Evolutionary conservation across 1,140 invertebrate species (phyloP).

Genomic region (Arion vulgaris): DNA sequence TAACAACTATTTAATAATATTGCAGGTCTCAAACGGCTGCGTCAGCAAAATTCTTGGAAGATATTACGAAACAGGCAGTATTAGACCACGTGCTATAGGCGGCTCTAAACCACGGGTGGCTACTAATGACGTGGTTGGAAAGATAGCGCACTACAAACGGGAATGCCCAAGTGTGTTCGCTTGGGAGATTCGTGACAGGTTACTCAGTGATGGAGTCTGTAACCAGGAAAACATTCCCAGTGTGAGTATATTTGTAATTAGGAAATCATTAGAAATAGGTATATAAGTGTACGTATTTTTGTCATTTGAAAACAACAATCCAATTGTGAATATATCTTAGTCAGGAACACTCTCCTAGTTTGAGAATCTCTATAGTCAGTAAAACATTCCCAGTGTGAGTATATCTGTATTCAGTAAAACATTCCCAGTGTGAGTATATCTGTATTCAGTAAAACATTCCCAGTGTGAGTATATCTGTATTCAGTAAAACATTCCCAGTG

Average conservation of each 20-base stretch:
- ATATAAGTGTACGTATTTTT: no score
- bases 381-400: background rate
- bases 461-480: no score
- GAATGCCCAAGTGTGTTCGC: constrained; percentile 97
- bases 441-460: no score
- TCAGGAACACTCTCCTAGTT: no score
- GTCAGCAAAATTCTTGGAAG: constrained; percentile 79
- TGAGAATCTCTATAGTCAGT: no score
- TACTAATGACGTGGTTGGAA: constrained; percentile 94
- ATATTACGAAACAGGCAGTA: constrained; percentile 88
- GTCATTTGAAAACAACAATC: no score
- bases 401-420: background rate
- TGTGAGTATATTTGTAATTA: constrained; percentile 81
- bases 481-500: no score
- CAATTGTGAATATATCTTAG: no score
- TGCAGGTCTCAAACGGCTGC: constrained; percentile 17
- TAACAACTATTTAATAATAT: background rate
- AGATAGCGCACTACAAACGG: constrained; percentile 94
- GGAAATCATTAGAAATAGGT: background rate
- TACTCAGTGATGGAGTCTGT: constrained; percentile 94
- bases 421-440: no score
- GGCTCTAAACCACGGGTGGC: constrained; percentile 96
- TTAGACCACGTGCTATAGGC: constrained; percentile 93
- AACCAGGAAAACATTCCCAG: constrained; percentile 98
- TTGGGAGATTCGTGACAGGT: constrained; percentile 95